These are phyloP conservation scores for Neolamprologus sp. DNA, from an alignment of 2,113 vertebrate species.

Conservation along the genomic window DNA sequence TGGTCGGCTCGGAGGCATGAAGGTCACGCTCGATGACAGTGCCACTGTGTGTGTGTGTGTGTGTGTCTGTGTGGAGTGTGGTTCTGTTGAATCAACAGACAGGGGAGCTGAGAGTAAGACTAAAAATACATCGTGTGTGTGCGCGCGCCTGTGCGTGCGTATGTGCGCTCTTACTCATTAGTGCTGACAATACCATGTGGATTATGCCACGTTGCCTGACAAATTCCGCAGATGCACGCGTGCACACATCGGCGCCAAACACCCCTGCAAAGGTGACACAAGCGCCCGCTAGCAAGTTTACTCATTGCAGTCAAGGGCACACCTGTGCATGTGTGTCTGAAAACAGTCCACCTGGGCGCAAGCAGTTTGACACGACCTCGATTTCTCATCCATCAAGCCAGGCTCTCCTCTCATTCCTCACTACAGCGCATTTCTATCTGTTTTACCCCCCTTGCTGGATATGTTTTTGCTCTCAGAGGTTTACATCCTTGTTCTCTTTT, in stretches of 20 bases:
- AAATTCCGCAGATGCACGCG: slow-evolving; percentile 40
- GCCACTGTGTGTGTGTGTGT: background rate
- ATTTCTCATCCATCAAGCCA: slow-evolving; percentile 29
- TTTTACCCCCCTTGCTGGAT: background rate
- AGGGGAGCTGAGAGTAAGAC: slow-evolving; percentile 23
- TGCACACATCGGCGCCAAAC: slow-evolving; percentile 7
- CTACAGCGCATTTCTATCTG: background rate
- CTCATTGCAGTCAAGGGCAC: slow-evolving; percentile 55
- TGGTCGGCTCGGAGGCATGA: slow-evolving; percentile 54
- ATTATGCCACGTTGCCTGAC: slow-evolving; percentile 33
- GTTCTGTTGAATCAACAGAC: slow-evolving; percentile 57
- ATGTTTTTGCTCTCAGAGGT: background rate
- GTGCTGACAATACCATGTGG: slow-evolving; percentile 55
- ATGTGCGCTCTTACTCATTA: slow-evolving; percentile 44
- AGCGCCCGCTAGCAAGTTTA: slow-evolving; percentile 52
- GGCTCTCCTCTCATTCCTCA: background rate
- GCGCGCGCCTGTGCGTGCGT: background rate
- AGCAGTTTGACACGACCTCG: slow-evolving; percentile 20
- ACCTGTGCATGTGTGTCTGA: background rate
- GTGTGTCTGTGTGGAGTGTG: background rate
- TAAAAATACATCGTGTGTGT: slow-evolving; percentile 38
- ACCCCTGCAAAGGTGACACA: slow-evolving; percentile 62
- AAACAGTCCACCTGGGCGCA: slow-evolving; percentile 22
- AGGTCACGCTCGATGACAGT: slow-evolving; percentile 58
- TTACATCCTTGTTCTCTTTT: background rate